These are phyloP conservation scores for Echinometra lucunter DNA, from an alignment of 53 echinoderm and acorn worm species.

Conservation along the genomic window DNA sequence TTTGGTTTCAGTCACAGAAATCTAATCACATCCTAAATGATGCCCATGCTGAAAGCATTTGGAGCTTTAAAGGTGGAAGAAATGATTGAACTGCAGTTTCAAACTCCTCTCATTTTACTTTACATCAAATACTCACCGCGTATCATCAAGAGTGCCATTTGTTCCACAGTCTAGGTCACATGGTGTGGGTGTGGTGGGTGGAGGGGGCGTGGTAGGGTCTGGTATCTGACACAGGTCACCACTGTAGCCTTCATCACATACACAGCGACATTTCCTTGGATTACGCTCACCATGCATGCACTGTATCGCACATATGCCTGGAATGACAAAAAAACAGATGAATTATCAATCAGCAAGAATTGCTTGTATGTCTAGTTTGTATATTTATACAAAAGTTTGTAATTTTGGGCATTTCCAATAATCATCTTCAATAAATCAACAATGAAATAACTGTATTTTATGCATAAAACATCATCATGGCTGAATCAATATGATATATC, in stretches of 20 bases:
- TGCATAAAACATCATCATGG: neutral
- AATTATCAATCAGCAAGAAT: neutral
- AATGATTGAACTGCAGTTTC: no score
- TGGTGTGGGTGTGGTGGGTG: slow-evolving; percentile 27
- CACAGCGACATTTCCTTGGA: slow-evolving; percentile 48
- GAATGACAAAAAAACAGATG: neutral
- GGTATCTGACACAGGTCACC: slow-evolving; percentile 58
- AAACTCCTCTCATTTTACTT: no score
- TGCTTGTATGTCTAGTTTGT: neutral
- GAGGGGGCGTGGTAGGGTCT: slow-evolving; percentile 30
- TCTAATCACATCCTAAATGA: no score
- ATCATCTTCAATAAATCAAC: no score
- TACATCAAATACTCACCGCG: slow-evolving; percentile 13
- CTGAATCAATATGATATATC: neutral
- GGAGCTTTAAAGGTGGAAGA: no score
- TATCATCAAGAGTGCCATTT: slow-evolving; percentile 46
- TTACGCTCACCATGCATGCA: slow-evolving; percentile 48
- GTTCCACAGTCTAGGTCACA: slow-evolving; percentile 51
- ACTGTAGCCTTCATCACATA: slow-evolving; percentile 63
- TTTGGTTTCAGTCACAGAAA: no score
- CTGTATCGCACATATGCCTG: slow-evolving; percentile 67
- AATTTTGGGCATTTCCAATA: no score
- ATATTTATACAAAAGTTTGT: neutral
- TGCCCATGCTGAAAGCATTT: no score
- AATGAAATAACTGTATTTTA: no score